These are phyloP conservation scores for Boulengeromyrus knoepffleri DNA, from an alignment of 2,113 vertebrate genomes.

Conservation along the genomic window DNA sequence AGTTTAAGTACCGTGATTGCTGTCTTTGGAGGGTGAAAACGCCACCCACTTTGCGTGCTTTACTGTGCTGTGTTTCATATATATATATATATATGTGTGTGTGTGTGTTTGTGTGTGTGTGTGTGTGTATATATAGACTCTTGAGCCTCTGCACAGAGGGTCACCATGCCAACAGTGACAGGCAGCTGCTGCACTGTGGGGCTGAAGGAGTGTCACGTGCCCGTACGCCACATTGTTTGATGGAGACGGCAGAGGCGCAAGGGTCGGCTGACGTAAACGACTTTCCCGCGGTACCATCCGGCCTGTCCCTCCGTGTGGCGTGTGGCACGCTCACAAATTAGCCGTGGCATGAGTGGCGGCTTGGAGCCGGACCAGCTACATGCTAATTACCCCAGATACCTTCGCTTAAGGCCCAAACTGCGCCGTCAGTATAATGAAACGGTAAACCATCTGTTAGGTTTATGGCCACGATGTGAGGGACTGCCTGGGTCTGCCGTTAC, in stretches of 20 bases:
- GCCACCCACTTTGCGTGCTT: not conserved
- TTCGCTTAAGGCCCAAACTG: not conserved
- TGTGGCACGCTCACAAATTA: not conserved
- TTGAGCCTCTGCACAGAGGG: not conserved
- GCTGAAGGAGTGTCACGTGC: not conserved
- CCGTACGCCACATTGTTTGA: not conserved
- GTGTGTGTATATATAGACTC: not conserved
- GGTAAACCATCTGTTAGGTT: not conserved
- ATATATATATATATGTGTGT: not conserved
- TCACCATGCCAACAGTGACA: not conserved
- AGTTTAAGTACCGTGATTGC: constrained; percentile 34
- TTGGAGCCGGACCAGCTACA: not conserved
- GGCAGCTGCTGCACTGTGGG: not conserved
- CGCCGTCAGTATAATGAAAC: not conserved
- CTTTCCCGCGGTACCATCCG: not conserved
- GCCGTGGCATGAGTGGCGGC: not conserved
- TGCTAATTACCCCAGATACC: constrained; percentile 5
- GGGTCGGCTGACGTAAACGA: not conserved
- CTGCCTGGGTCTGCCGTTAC: not conserved
- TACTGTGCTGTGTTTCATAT: not conserved
- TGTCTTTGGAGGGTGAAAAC: not conserved
- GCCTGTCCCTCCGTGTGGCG: too few species aligned
- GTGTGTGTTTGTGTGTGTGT: not conserved
- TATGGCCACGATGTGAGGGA: not conserved
- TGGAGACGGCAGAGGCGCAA: not conserved